These are phyloP conservation scores for Volucella zonaria DNA, from an alignment of 2,888 invertebrate genomes.

Conservation along the genomic window DNA sequence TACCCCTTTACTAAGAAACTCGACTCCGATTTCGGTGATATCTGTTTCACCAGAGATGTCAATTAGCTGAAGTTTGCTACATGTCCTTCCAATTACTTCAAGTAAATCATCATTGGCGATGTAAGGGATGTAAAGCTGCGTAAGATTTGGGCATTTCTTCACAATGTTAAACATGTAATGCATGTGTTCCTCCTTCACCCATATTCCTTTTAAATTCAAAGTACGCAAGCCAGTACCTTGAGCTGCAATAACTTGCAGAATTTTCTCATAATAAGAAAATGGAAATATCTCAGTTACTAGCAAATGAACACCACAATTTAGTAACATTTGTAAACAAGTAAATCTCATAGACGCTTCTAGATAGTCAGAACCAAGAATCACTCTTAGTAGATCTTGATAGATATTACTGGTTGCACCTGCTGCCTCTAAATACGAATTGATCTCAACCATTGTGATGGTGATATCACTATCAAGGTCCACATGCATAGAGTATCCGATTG, in stretches of 20 bases:
- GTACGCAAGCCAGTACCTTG: conserved; percentile 86
- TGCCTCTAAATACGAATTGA: conserved; percentile 85
- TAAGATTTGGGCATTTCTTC: conserved; percentile 85
- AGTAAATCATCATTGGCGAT: conserved; percentile 88
- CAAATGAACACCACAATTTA: conserved; percentile 87
- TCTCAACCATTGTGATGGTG: conserved; percentile 85
- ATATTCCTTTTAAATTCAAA: conserved; percentile 88
- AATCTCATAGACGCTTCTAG: conserved; percentile 87
- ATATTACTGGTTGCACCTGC: conserved; percentile 87
- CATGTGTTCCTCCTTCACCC: conserved; percentile 88
- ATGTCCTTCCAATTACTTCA: conserved; percentile 84
- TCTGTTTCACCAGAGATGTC: conserved; percentile 89
- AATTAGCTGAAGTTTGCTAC: conserved; percentile 85
- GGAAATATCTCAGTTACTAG: conserved; percentile 88
- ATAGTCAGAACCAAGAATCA: conserved; percentile 86
- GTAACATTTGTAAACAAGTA: conserved; percentile 86
- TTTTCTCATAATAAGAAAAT: conserved; percentile 87
- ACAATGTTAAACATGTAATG: conserved; percentile 85
- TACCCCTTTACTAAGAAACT: conserved; percentile 84
- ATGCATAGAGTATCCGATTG: conserved; percentile 84
- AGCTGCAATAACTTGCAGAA: conserved; percentile 86
- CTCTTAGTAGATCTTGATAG: conserved; percentile 87
- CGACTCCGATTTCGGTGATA: conserved; percentile 87
- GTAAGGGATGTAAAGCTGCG: conserved; percentile 87
- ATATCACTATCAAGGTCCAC: conserved; percentile 85